These are phyloP conservation scores for Patella pellucida DNA, from an alignment of 2,888 invertebrate species.

Conservation along the genomic window DNA sequence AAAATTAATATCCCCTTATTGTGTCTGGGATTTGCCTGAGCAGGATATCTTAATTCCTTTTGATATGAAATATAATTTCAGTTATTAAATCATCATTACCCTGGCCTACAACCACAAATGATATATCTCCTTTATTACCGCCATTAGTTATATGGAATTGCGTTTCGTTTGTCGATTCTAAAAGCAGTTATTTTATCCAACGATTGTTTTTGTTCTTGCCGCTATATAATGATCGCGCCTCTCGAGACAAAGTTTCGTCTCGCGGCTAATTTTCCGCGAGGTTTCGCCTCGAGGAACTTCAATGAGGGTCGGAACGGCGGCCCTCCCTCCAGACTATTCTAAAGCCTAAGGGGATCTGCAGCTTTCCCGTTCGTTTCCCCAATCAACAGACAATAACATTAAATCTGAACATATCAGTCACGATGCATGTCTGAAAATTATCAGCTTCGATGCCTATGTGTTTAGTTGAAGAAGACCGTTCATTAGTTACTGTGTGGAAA, in stretches of 20 bases:
- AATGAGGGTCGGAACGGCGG: background rate
- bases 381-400: conserved; percentile 6
- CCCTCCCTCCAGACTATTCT: background rate
- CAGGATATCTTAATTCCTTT: conserved; percentile 1
- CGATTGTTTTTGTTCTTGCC: too few relatives aligned
- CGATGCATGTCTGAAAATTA: background rate
- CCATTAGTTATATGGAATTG: too few relatives aligned
- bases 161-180: too few relatives aligned
- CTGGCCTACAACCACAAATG: too few relatives aligned
- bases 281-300: conserved; percentile 18
- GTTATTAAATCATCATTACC: background rate
- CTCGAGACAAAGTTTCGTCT: conserved; percentile 20
- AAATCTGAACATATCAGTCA: background rate
- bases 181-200: too few relatives aligned
- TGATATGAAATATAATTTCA: background rate
- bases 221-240: background rate
- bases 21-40: too few relatives aligned
- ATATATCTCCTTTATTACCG: too few relatives aligned
- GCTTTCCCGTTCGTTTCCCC: too few relatives aligned
- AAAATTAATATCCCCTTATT: too few relatives aligned
- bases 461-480: too few relatives aligned
- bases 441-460: background rate
- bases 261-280: conserved; percentile 24
- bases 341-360: background rate
- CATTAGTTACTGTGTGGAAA: too few relatives aligned